phyloP scores from a whole-genome alignment of 1,140 invertebrate genomes.

The Meloidogyne hapla region DNA sequence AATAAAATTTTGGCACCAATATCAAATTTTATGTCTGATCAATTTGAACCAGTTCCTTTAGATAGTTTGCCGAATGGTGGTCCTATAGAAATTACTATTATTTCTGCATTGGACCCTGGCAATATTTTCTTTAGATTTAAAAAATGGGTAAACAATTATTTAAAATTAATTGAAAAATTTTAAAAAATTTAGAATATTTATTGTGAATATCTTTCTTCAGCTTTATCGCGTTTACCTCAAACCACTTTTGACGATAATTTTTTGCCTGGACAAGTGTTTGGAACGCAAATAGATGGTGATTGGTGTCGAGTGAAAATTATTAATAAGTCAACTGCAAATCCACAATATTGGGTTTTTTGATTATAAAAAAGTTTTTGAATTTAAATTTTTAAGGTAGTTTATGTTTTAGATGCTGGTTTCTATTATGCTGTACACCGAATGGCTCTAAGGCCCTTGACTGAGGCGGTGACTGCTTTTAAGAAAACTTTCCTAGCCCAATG shows the following conservation, averaged over 20 bases:
- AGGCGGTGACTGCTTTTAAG: conserved; percentile 33
- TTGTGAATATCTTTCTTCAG: conserved; percentile 20
- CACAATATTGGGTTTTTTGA: conserved; percentile 22
- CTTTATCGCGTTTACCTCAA: conserved; percentile 21
- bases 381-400: conserved; percentile 27
- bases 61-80: conserved; percentile 12
- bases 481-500: conserved; percentile 35
- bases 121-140: conserved; percentile 31
- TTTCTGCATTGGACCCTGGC: conserved; percentile 34
- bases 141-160: conserved; percentile 18
- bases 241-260: background rate
- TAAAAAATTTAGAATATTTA: conserved; percentile 8
- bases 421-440: conserved; percentile 26
- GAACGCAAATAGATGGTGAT: conserved; percentile 24
- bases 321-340: conserved; percentile 7
- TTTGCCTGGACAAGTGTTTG: conserved; percentile 25
- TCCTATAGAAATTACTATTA: conserved; percentile 11
- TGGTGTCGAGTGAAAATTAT: conserved; percentile 38
- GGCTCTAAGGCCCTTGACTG: conserved; percentile 28
- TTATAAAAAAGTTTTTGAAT: background rate
- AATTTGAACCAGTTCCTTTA: conserved; percentile 17
- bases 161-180: background rate
- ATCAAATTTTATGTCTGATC: conserved; percentile 4
- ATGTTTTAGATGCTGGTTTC: conserved; percentile 33
- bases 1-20: conserved; percentile 7